Base-by-base conservation (phyloP, 1,140 invertebrate species). In the Drosophila simulans region DNA sequence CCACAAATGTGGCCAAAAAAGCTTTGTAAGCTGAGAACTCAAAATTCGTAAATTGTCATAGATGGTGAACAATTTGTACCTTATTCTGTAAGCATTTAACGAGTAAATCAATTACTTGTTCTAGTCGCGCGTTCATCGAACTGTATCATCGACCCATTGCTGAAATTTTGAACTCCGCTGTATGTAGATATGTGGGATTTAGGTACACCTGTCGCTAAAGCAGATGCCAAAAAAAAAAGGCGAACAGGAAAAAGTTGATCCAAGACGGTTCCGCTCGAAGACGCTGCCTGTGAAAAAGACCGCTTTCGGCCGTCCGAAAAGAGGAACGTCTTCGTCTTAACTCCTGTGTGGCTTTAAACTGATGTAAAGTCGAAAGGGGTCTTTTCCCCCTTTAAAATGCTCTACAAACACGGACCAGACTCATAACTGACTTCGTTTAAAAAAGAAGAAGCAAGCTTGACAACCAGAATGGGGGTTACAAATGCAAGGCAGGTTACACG, bases 271-370 rank as follows among this genome's bases (percentile, higher is more conserved):
- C 73, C 82, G 82, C 62, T 76, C 71, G 74, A 86, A 40, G 63
- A 78, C 56, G 45, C 52, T 58, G 82, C 82, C 82, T 86, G 82
- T 73, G 82, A 86, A 86, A 53, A 62, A 45, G 12, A 43, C 22
- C 27, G 55, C 27, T 56, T 22, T n/a, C 17, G 46, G 55, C 25
- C 35, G 46, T 35, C 25, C 35, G 1, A 20, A 25, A 45, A 39
- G 15, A 63, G 57, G 15, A 59, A 31, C 20, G 12, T 64, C 51
- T 49, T 15, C n/a, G 46, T 27, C 46, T 49, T 25, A 27, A 34
- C 27, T 56, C 31, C 43, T 46, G 20, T 54, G 52, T 57, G 53
- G 52, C 48, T 5, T 8, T 12, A 35, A 52, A 35, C 10, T 35
- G 5, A 35, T 20, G 27, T 20, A 10, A 22, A 10, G 31, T 31